A percentile compares a stretch with the other conserved stretches of the same genome.
These are phyloP conservation scores for Buceros bicornis DNA, from an alignment of 2,797 vertebrate species.

Conservation along the genomic window DNA sequence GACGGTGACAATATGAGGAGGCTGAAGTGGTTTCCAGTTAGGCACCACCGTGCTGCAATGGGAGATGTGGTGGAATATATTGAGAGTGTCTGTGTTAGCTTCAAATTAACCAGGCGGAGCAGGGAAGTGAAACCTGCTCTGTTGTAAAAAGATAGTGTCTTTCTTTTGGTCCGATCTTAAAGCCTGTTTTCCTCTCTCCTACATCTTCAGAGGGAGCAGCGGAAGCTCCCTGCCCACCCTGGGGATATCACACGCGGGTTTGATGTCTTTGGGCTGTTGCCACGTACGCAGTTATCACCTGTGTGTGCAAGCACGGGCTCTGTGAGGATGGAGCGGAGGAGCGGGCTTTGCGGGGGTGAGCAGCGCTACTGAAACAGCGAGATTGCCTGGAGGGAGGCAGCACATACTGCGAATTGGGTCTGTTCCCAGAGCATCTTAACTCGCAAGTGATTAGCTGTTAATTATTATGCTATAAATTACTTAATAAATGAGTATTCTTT, in stretches of 20 bases:
- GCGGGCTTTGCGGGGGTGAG: background rate
- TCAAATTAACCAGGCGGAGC: background rate
- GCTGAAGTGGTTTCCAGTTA: background rate
- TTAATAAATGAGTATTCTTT: constrained; percentile 51
- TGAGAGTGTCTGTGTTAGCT: background rate
- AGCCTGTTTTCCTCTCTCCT: background rate
- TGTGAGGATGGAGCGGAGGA: background rate
- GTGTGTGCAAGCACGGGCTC: background rate
- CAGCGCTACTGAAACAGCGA: background rate
- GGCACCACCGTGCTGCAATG: fast-evolving
- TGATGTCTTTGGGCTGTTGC: background rate
- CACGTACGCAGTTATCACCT: background rate
- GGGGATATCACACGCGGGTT: background rate
- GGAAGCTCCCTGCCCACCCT: background rate
- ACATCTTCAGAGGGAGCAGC: background rate
- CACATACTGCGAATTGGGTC: background rate
- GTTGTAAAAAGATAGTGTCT: background rate
- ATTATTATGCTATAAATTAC: constrained; percentile 64
- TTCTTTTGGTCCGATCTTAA: background rate
- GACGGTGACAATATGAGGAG: background rate
- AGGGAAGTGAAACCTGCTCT: background rate
- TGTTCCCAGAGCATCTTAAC: constrained; percentile 37
- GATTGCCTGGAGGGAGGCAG: constrained; percentile 15
- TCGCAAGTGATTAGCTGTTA: constrained; percentile 50
- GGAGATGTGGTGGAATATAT: background rate